Conservation (phyloP, 2,113 vertebrate species). For the Callionymus lyra region DNA sequence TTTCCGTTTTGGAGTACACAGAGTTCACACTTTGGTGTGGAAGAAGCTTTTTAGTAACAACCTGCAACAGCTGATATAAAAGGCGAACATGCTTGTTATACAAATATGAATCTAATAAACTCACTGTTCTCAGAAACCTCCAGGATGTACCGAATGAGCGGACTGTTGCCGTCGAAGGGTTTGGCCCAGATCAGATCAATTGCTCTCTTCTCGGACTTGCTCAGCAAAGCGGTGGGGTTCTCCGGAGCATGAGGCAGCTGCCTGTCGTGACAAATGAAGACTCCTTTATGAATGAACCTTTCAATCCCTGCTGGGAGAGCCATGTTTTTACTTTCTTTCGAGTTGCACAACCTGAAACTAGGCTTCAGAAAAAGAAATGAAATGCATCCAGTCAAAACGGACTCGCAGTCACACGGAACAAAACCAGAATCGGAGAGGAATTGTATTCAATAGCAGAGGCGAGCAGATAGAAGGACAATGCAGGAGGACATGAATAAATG, state of each 20-base stretch:
- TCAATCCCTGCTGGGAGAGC: too few relatives aligned
- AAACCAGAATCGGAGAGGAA: constrained; percentile 31
- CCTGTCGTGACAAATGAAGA: constrained; percentile 49
- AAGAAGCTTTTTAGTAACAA: too few relatives aligned
- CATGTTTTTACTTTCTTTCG: too few relatives aligned
- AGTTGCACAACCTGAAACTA: too few relatives aligned
- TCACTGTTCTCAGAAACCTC: constrained; percentile 97
- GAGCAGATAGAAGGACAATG: constrained; percentile 27
- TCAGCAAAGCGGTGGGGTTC: constrained; percentile 74
- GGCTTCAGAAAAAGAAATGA: too few relatives aligned
- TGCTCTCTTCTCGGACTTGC: constrained; percentile 75
- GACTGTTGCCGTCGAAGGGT: constrained; percentile 93
- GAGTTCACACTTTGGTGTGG: too few relatives aligned
- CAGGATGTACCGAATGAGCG: constrained; percentile 81
- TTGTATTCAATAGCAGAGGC: constrained; percentile 21
- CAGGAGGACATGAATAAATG: constrained; percentile 26
- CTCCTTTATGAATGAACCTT: too few relatives aligned
- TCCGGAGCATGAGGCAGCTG: constrained; percentile 88
- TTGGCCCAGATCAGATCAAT: constrained; percentile 92
- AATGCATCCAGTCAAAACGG: constrained; percentile 26
- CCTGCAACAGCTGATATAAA: too few relatives aligned
- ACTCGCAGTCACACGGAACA: constrained; percentile 24
- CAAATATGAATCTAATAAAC: too few relatives aligned
- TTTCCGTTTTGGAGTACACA: too few relatives aligned
- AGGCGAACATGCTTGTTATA: too few relatives aligned